Base-by-base conservation (phyloP, 2,113 vertebrate species). In the Desmodus rotundus region DNA sequence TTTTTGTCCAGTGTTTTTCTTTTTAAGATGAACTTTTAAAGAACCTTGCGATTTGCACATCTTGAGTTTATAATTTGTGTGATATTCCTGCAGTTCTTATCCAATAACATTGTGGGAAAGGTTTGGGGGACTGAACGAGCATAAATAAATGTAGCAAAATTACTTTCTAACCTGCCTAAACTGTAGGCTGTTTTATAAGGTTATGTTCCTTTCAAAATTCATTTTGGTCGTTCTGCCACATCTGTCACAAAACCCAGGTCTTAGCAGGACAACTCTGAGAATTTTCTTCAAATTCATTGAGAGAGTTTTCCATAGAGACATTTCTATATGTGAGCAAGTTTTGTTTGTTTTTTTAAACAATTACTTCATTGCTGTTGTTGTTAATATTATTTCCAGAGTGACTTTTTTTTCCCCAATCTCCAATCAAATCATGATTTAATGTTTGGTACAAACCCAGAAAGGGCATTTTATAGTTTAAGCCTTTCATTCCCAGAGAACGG, bases 31-130 rank as follows among this genome's bases (percentile, higher is more conserved):
- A 99, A 99, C 99, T 99, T 99, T 97, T 99, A 99, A 98, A 98
- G 98, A 99, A 99, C 99, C 98, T 99, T 99, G 99, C 99, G 97
- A 99, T 99, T 99, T 99, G 99, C 99, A 99, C 99, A 99, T 99
- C 98, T 99, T 99, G 99, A 98, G 99, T 99, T 98, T 99, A 98
- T 99, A 98, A 98, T 98, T 98, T 99, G 98, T 99, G 98, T 98
- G 98, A 98, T 98, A 98, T 99, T 99, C 98, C 98, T 99, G 98
- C 98, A 98, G 98, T 99, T 98, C 98, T 98, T 98, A 98, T 98
- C 98, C 98, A 98, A 98, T 98, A 98, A 99, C 98, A 97, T 98
- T 98, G 97, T 98, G 98, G 98, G 98, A 96, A 97, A 96, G 97
- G 97, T 97, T 95, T 94, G 98, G 97, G 97, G 98, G 96, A 95